Evolutionary conservation across 2,888 invertebrate genomes (phyloP).

Genomic region (Oligia fasciuncula): DNA sequence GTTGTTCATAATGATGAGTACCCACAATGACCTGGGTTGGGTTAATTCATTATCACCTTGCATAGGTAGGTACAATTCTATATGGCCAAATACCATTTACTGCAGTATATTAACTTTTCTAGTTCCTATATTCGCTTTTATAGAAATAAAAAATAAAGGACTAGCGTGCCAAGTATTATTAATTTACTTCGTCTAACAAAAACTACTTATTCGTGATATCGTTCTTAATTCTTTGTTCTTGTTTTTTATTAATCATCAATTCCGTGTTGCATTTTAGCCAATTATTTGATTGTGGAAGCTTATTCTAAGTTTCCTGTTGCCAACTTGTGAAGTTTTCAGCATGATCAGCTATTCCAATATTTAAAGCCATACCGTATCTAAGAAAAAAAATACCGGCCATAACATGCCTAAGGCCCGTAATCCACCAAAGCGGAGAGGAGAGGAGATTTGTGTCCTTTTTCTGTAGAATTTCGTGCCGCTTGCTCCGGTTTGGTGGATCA

Average conservation of each 20-base stretch:
- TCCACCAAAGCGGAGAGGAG: no score
- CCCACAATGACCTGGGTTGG: no score
- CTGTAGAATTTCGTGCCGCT: no score
- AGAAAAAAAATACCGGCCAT: not conserved
- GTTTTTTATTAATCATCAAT: slow-evolving; percentile 15
- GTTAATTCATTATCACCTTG: no score
- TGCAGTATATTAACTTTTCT: not conserved
- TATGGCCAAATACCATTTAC: not conserved
- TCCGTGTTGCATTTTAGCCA: slow-evolving; percentile 18
- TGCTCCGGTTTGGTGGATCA: no score
- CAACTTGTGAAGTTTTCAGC: not conserved
- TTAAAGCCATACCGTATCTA: not conserved
- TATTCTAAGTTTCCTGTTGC: not conserved
- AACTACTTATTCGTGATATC: slow-evolving; percentile 28
- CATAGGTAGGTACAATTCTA: not conserved
- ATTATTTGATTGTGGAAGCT: not conserved
- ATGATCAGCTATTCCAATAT: not conserved
- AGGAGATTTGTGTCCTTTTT: no score
- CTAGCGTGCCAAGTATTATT: slow-evolving; percentile 40
- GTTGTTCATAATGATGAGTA: no score
- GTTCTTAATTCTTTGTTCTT: slow-evolving; percentile 34
- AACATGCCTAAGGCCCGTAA: no score
- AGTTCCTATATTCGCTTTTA: slow-evolving; percentile 16
- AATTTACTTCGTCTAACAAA: slow-evolving; percentile 37
- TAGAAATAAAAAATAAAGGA: slow-evolving; percentile 24